Conservation (phyloP, 2,113 vertebrate genomes). For the Amblyopsis rosae region DNA sequence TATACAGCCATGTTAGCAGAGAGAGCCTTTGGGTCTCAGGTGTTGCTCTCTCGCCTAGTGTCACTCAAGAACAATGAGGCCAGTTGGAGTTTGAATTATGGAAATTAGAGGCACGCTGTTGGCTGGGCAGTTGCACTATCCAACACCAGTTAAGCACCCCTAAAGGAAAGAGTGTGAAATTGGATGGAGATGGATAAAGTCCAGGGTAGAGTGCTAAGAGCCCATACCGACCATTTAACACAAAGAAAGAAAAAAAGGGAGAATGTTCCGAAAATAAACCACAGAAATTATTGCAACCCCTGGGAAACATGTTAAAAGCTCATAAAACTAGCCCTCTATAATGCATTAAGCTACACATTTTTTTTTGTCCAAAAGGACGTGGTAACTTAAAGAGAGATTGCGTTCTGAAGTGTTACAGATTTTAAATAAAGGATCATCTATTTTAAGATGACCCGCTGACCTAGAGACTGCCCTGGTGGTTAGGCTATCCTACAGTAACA, state of each 20-base stretch:
- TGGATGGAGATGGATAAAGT: constrained; percentile 45
- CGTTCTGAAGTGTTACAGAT: constrained; percentile 46
- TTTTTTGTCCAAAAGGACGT: constrained; percentile 69
- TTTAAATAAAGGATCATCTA: constrained; percentile 20
- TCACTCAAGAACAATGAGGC: constrained; percentile 6
- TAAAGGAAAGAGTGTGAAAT: constrained; percentile 50
- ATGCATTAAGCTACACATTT: constrained; percentile 68
- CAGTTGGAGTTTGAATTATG: constrained; percentile 10
- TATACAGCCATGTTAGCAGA: background rate
- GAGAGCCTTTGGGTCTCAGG: background rate
- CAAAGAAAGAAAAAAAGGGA: constrained; percentile 68
- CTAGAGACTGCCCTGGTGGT: too few species aligned
- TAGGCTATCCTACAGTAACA: too few species aligned
- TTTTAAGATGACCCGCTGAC: too few species aligned
- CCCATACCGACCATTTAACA: constrained; percentile 72
- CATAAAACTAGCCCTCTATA: constrained; percentile 80
- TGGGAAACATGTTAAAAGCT: constrained; percentile 85
- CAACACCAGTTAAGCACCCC: constrained; percentile 46
- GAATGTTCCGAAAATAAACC: constrained; percentile 78
- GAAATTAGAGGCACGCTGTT: constrained; percentile 58
- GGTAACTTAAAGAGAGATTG: constrained; percentile 73
- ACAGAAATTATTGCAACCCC: constrained; percentile 80
- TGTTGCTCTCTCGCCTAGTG: constrained; percentile 27
- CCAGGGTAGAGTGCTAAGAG: constrained; percentile 32
- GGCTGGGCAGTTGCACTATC: constrained; percentile 37